Base-by-base conservation (phyloP, 1,140 invertebrate species). In the Agraylea sexmaculata region DNA sequence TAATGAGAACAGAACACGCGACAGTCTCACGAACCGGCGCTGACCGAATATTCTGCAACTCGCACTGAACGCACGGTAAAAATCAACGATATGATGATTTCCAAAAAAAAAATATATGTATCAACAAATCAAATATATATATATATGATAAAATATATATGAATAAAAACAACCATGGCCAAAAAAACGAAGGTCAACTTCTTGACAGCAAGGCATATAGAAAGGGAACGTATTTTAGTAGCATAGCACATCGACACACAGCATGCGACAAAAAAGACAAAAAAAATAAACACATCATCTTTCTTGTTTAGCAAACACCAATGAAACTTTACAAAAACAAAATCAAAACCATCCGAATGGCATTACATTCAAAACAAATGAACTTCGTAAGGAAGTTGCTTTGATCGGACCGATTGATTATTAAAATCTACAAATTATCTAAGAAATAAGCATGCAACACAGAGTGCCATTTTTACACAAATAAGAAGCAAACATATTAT, bases 131-230 rank as follows among this genome's bases (percentile, higher is more conserved):
- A 58, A 57, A 59, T 48, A 44, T 44, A 44, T 48, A 47, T 55
- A 52, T 56, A 58, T 57, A 62, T 61, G 54, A 53, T 52, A 58
- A 52, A 57, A 52, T 53, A 54, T 52, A 51, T 52, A 53, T 54
- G 58, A 55, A 55, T 52, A 57, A 57, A 67, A 68, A 77, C 73
- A 80, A 77, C 73, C 76, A 80, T 80, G 74, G 78, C 77, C 77
- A 80, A 80, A 70, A 72, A 82, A 83, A 83, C 79, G 80, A 81
- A 82, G 80, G 81, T 84, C 82, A 85, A 84, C 80, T 84, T 83
- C 80, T 83, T 82, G 78, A 83, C 75, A 80, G 78, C 77, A 70
- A 69, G 64, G 62, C 66, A 68, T n/a, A n/a, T 62, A 67, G 53
- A 64, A 66, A 58, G 64, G 57, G 58, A 59, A 60, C 51, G 55